Conservation (phyloP, 2,888 invertebrate genomes). For the Lycia hirtaria region DNA sequence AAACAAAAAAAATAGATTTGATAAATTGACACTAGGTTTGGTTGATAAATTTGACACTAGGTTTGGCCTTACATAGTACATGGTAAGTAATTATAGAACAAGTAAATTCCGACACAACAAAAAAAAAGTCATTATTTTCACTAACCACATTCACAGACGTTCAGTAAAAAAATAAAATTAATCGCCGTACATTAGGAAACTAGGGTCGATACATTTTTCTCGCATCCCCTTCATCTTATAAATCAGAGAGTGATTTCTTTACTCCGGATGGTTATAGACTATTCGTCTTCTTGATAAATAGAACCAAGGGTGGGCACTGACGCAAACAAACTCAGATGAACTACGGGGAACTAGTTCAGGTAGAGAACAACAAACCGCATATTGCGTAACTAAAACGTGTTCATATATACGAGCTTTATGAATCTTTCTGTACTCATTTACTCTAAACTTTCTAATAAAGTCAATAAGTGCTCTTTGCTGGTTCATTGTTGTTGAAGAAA, state of each 20-base stretch:
- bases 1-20: too few species aligned
- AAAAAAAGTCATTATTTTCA: background rate
- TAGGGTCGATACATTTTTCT: conserved; percentile 26
- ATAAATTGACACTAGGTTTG: too few species aligned
- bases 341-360: conserved; percentile 7
- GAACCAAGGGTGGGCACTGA: conserved; percentile 31
- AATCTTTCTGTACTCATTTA: background rate
- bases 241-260: conserved; percentile 40
- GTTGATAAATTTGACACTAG: too few species aligned
- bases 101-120: too few species aligned
- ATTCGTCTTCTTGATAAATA: conserved; percentile 40
- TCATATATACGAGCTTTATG: background rate
- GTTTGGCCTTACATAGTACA: too few species aligned
- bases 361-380: background rate
- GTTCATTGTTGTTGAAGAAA: too few species aligned
- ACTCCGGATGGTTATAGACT: conserved; percentile 36
- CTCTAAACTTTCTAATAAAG: background rate
- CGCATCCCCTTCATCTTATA: conserved; percentile 34
- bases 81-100: too few species aligned
- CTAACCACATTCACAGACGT: background rate
- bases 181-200: conserved; percentile 22
- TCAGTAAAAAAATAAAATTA: conserved; percentile 18
- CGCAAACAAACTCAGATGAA: conserved; percentile 29
- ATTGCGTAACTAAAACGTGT: background rate
- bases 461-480: too few species aligned